Evolutionary conservation across 2,888 invertebrate species (phyloP).

Genomic region (Eupithecia vulgata): DNA sequence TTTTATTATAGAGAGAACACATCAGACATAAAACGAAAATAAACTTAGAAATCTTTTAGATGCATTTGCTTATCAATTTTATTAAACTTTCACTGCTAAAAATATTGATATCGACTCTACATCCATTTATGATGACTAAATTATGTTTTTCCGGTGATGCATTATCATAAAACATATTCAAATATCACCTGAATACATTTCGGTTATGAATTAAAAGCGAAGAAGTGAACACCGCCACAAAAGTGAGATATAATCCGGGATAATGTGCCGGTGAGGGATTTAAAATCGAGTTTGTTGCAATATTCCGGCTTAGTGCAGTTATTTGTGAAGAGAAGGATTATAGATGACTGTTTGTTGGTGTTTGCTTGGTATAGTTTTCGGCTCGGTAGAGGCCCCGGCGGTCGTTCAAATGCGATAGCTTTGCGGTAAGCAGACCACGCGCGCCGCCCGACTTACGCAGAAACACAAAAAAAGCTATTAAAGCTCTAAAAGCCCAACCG

Average conservation of each 20-base stretch:
- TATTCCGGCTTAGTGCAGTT: constrained; percentile 72
- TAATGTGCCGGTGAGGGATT: constrained; percentile 73
- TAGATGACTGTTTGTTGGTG: constrained; percentile 67
- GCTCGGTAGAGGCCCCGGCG: constrained; percentile 49
- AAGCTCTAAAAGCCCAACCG: constrained; percentile 51
- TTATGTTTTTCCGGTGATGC: constrained; percentile 42
- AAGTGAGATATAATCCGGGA: constrained; percentile 74
- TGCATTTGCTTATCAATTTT: constrained; percentile 56
- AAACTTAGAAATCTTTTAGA: background rate
- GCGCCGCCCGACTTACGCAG: constrained; percentile 67
- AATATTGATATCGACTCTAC: constrained; percentile 46
- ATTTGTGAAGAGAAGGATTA: constrained; percentile 76
- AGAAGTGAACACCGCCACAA: constrained; percentile 72
- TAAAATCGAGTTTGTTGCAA: constrained; percentile 74
- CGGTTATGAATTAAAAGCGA: constrained; percentile 61
- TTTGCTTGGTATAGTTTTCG: constrained; percentile 64
- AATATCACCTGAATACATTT: constrained; percentile 50
- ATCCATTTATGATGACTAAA: constrained; percentile 50
- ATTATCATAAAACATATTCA: constrained; percentile 54
- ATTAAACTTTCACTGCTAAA: constrained; percentile 66
- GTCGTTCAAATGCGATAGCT: constrained; percentile 54
- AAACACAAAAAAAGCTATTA: constrained; percentile 64
- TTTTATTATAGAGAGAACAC: too few relatives aligned
- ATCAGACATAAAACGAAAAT: background rate
- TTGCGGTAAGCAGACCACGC: constrained; percentile 52